Conservation (phyloP, 2,888 invertebrate genomes). For the Phorcus lineatus region DNA sequence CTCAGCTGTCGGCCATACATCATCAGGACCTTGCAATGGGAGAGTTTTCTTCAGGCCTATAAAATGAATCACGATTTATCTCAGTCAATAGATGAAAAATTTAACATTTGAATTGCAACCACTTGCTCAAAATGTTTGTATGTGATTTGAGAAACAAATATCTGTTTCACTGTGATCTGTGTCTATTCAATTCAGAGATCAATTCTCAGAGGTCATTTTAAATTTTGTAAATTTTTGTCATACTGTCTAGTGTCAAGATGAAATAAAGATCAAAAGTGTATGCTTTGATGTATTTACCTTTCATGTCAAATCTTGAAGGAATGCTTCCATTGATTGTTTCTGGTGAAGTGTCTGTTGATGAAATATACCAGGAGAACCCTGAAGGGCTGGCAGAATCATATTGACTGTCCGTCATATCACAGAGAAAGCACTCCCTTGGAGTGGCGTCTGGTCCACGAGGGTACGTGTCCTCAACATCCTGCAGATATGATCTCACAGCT, state of each 20-base stretch:
- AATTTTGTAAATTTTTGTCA: too few species aligned
- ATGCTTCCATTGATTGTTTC: background rate
- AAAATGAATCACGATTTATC: background rate
- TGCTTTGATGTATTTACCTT: constrained; percentile 13
- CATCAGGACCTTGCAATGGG: constrained; percentile 17
- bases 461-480: constrained; percentile 64
- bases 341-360: constrained; percentile 53
- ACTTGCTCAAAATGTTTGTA: too few species aligned
- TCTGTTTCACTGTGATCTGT: too few species aligned
- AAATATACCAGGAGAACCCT: constrained; percentile 64
- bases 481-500: constrained; percentile 68
- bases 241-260: too few species aligned
- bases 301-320: constrained; percentile 34
- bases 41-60: constrained; percentile 34
- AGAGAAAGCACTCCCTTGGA: constrained; percentile 57
- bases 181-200: too few species aligned
- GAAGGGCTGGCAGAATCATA: constrained; percentile 67
- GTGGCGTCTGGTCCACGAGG: constrained; percentile 70
- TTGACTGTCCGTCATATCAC: constrained; percentile 58
- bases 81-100: too few species aligned
- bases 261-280: too few species aligned
- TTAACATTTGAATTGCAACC: too few species aligned
- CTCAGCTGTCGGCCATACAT: constrained; percentile 31
- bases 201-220: too few species aligned
- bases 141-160: too few species aligned